Evolutionary conservation across 2,888 invertebrate species (phyloP), one percentile per base, ranked within the genome.

Genomic region (Sisyra terminalis): DNA sequence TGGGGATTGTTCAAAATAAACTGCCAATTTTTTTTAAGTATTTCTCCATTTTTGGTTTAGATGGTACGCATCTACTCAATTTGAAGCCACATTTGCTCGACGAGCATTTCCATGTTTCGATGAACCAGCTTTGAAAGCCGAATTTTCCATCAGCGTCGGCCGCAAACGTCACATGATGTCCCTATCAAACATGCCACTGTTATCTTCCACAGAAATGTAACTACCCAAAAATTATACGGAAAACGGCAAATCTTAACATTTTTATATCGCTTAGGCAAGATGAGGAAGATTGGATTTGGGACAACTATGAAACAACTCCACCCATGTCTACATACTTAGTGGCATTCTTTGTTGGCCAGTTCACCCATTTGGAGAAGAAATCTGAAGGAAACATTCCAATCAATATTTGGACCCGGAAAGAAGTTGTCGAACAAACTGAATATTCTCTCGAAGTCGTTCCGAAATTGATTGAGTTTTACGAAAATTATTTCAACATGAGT

Each of bases 281-380:
- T 39, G 59, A 62, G n/a, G 55, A 62, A 10, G 70, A 67, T 16
- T 79, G 70, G 66, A 65, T 72, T 0, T 71, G 69, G 56, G 81
- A 81, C 51, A 69, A 73, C 47, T 82, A 74, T 50, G 57, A 69
- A 45, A 64, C 61, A 39, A 71, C 78, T 1, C 73, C 76, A 2
- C 71, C 70, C 40, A 85, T 86, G 82, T 75, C 82, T 31, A 80
- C 84, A 0, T 83, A 85, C 56, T 61, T 82, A 31, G 71, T 84
- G 3, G 82, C 82, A 1, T 73, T 75, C 51, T 57, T 59, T 2
- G 51, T 63, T 17, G 55, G 54, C 39, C 57, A 59, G 46, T 57
- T 60, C 47, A 46, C 36, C 29, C 44, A 44, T 9, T 51, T 54
- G 37, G 50, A 53, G 39, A 46, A 54, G 18, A 44, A 53, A 3